Base-by-base conservation (phyloP, 2,888 invertebrate species). In the Drosophila longiperda region DNA sequence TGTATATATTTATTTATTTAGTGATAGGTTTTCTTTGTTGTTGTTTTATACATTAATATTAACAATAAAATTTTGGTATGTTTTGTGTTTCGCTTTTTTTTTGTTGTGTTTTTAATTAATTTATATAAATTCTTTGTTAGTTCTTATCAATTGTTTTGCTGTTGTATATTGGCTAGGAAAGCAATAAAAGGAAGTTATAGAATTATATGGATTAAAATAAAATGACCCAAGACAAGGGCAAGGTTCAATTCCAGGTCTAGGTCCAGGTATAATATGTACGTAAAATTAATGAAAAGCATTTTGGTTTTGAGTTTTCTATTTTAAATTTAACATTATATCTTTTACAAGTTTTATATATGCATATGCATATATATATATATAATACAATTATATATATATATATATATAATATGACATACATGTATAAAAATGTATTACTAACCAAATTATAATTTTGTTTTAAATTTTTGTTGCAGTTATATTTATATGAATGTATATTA, bases 51-150 rank as follows among this genome's bases (percentile, higher is more conserved):
- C 57, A 63, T 62, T 53, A 68, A 42, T 45, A 72, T 78, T 78
- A 82, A 82, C 79, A 84, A 72, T 82, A 80, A 74, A 80, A 82
- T 82, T 85, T 88, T 85, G 85, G 85, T 88, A 88, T 83, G 83
- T 74, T 84, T 80, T 80, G 80, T 83, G 80, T 84, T 78, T 80
- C 64, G 75, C 69, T 77, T 77, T 76, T 67, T 78, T 73, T 59
- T 78, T 40, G 26, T 75, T 61, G 40, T 50, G 34, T 49, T 52
- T 73, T 72, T 42, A 61, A 69, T 67, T 66, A 50, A 68, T 75
- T 67, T 66, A 70, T 70, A 82, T 82, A 82, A 82, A 82, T 82
- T 82, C 83, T 74, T 82, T 78, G 67, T 75, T 82, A 83, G 63
- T 68, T 67, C 64, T 73, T 72, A 62, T 57, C 40, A 59, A 55